A percentile compares a stretch with the other conserved stretches of the same genome.
phyloP scores from a whole-genome alignment of 2,797 vertebrate species.

The Coreius guichenoti region DNA sequence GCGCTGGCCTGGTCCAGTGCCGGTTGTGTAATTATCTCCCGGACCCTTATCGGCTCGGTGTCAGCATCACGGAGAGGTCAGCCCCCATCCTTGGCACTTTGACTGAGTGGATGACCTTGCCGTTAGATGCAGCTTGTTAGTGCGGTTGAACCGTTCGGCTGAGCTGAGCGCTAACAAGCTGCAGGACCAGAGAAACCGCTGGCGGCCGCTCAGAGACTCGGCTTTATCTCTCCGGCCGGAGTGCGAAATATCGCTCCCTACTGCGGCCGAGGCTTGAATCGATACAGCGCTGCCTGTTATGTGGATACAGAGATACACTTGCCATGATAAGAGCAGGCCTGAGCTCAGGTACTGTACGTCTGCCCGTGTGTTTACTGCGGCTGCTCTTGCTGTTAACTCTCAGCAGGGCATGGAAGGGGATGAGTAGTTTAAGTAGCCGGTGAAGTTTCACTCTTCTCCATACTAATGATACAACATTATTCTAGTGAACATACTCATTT shows the following conservation, averaged over 20 bases:
- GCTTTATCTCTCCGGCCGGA: conserved; percentile 30
- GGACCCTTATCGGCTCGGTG: conserved; percentile 45
- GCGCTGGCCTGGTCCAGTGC: conserved; percentile 22
- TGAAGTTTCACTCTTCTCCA: too few relatives aligned
- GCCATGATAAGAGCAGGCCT: neutral
- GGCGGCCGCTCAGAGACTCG: conserved; percentile 3
- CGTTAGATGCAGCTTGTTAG: conserved; percentile 53
- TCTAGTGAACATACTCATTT: too few relatives aligned
- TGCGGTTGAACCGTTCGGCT: conserved; percentile 11
- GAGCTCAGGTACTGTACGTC: neutral
- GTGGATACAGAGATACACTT: neutral
- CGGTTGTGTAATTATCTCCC: conserved; percentile 36
- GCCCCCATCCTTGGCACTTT: conserved; percentile 16
- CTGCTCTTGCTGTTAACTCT: neutral
- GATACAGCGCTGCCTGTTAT: neutral
- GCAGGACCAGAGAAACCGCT: conserved; percentile 22
- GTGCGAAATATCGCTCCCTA: neutral
- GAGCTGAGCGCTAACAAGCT: conserved; percentile 70
- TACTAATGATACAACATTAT: too few relatives aligned
- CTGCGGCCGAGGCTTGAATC: neutral
- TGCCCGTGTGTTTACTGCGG: neutral
- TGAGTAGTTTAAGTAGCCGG: neutral
- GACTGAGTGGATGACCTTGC: conserved; percentile 36
- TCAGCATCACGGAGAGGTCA: conserved; percentile 36
- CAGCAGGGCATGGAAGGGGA: neutral